Conservation (phyloP, 2,113 vertebrate genomes). For the Struthio camelus region DNA sequence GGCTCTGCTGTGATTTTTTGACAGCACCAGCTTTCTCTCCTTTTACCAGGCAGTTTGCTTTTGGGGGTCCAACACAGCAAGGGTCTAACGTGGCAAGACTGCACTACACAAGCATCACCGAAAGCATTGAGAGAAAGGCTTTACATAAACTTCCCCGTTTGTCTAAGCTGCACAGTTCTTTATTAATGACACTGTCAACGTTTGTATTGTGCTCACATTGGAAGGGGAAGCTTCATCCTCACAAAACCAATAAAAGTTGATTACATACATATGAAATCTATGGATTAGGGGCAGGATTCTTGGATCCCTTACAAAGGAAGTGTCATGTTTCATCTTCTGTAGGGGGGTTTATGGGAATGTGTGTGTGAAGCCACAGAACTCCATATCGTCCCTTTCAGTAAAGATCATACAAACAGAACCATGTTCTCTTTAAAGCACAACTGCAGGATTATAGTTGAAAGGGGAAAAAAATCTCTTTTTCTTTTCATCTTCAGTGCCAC, state of each 20-base stretch:
- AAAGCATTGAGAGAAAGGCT: neutral
- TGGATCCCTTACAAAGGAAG: slow-evolving; percentile 64
- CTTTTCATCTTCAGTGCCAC: neutral
- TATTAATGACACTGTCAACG: slow-evolving; percentile 55
- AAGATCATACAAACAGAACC: slow-evolving; percentile 10
- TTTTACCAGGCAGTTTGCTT: neutral
- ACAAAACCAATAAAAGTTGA: slow-evolving; percentile 72
- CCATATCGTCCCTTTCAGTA: neutral
- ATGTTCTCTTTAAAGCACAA: slow-evolving; percentile 23
- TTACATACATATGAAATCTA: slow-evolving; percentile 69
- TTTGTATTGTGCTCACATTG: slow-evolving; percentile 44
- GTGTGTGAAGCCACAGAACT: slow-evolving; percentile 47
- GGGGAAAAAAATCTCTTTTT: neutral
- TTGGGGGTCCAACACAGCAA: neutral
- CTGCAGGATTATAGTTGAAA: neutral
- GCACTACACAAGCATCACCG: neutral
- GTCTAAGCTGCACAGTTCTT: slow-evolving; percentile 17
- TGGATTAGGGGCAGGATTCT: slow-evolving; percentile 54
- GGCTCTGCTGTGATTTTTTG: neutral
- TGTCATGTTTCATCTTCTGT: slow-evolving; percentile 68
- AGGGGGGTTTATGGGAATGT: slow-evolving; percentile 14
- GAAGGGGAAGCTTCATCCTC: slow-evolving; percentile 47
- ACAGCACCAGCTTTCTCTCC: neutral
- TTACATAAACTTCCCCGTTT: neutral
- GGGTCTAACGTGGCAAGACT: neutral